phyloP scores from a whole-genome alignment of 2,888 invertebrate species.

The Hyppa rectilinea region DNA sequence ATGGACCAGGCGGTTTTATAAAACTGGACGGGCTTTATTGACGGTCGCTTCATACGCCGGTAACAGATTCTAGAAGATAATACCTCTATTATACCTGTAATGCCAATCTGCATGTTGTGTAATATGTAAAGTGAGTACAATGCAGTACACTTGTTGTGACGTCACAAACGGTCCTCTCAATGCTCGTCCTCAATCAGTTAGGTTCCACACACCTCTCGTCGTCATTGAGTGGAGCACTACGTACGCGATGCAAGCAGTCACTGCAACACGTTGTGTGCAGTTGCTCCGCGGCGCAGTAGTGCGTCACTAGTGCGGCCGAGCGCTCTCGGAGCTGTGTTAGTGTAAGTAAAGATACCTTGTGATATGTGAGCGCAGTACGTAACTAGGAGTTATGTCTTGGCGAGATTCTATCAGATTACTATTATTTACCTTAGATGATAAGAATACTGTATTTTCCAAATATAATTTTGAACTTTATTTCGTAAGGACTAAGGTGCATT shows the following conservation, averaged over 20 bases:
- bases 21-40: not conserved
- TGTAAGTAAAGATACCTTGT: conserved; percentile 52
- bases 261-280: not conserved
- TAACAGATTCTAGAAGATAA: not conserved
- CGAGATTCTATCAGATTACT: conserved; percentile 43
- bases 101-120: conserved; percentile 47
- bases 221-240: not conserved
- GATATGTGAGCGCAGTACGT: conserved; percentile 47
- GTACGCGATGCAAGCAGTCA: not conserved
- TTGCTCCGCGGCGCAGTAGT: too few species aligned
- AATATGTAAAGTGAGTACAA: conserved; percentile 37
- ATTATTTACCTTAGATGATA: conserved; percentile 47
- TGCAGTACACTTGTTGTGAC: conserved; percentile 26
- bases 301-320: conserved; percentile 1
- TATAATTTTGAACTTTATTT: conserved; percentile 66
- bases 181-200: not conserved
- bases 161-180: conserved; percentile 23
- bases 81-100: conserved; percentile 14
- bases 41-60: not conserved
- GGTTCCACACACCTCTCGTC: not conserved
- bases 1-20: too few species aligned
- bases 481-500: conserved; percentile 59
- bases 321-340: conserved; percentile 26
- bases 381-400: conserved; percentile 8
- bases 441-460: conserved; percentile 50